Conservation (phyloP, 2,797 vertebrate genomes). For the Acanthopagrus latus region DNA sequence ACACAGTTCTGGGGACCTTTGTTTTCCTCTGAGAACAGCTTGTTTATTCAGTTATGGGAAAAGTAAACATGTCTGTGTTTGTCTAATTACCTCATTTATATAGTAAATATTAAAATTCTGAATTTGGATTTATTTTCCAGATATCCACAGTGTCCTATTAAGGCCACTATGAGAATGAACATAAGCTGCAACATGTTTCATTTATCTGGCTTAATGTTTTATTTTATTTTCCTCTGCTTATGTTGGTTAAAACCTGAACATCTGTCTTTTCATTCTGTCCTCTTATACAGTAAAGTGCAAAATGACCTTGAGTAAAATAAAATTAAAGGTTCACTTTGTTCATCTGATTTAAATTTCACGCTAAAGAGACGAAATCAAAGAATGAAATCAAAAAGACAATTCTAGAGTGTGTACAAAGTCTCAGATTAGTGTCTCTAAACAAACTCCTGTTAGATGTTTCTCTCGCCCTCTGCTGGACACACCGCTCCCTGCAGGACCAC, state of each 20-base stretch:
- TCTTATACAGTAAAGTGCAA: not conserved
- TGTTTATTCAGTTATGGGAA: too few species aligned
- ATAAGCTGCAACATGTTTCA: not conserved
- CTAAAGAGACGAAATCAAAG: not conserved
- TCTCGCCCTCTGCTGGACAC: conserved; percentile 78
- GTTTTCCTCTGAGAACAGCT: too few species aligned
- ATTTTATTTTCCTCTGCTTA: not conserved
- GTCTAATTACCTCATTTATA: too few species aligned
- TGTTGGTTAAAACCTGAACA: not conserved
- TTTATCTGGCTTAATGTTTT: not conserved
- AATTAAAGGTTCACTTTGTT: not conserved
- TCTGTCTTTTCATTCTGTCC: not conserved
- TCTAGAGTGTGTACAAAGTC: not conserved
- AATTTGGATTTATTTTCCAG: too few species aligned
- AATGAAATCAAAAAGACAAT: not conserved
- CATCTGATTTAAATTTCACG: not conserved
- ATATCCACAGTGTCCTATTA: too few species aligned
- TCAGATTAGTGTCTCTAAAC: not conserved
- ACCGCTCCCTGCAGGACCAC: conserved; percentile 24
- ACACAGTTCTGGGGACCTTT: too few species aligned
- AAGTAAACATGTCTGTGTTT: too few species aligned
- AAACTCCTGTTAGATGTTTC: not conserved
- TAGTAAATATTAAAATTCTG: too few species aligned
- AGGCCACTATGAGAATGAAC: too few species aligned
- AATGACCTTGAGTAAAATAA: not conserved